Evolutionary conservation across 2,888 invertebrate species (phyloP).

Genomic region (Epiblema foenella): DNA sequence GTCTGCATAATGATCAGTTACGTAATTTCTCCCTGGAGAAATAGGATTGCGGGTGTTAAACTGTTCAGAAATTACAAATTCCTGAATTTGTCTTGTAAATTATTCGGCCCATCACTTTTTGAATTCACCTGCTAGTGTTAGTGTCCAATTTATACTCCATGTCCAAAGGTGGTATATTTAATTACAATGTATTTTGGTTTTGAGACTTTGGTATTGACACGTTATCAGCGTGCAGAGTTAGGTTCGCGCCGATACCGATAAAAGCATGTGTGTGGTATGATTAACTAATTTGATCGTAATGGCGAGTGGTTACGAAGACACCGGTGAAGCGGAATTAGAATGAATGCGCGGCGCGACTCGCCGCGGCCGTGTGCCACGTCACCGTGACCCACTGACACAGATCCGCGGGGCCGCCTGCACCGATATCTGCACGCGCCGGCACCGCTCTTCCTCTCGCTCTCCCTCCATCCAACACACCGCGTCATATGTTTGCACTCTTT

Average conservation of each 20-base stretch:
- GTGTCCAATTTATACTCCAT: background rate
- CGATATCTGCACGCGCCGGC: conserved; percentile 79
- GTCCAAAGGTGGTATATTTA: conserved; percentile 3
- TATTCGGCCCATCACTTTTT: background rate
- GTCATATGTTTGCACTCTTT: conserved; percentile 28
- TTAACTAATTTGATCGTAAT: conserved; percentile 58
- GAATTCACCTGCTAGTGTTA: background rate
- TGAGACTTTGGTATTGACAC: conserved; percentile 37
- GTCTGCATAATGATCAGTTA: conserved; percentile 28
- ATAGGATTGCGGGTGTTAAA: background rate
- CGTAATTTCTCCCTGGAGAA: conserved; percentile 18
- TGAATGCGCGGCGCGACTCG: conserved; percentile 77
- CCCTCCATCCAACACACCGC: conserved; percentile 24
- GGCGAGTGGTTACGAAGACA: conserved; percentile 65
- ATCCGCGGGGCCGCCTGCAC: conserved; percentile 86
- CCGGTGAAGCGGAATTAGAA: conserved; percentile 84
- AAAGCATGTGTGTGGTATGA: conserved; percentile 45
- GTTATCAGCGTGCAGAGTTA: conserved; percentile 21
- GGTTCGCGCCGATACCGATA: conserved; percentile 18
- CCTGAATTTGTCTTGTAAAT: conserved; percentile 2
- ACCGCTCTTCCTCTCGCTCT: conserved; percentile 61
- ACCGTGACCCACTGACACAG: conserved; percentile 89
- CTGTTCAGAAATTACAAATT: background rate
- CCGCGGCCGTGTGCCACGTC: conserved; percentile 85
- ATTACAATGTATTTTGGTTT: conserved; percentile 7